These are phyloP conservation scores for Mystacornis crossleyi DNA, from an alignment of 2,113 vertebrate genomes.

Conservation along the genomic window DNA sequence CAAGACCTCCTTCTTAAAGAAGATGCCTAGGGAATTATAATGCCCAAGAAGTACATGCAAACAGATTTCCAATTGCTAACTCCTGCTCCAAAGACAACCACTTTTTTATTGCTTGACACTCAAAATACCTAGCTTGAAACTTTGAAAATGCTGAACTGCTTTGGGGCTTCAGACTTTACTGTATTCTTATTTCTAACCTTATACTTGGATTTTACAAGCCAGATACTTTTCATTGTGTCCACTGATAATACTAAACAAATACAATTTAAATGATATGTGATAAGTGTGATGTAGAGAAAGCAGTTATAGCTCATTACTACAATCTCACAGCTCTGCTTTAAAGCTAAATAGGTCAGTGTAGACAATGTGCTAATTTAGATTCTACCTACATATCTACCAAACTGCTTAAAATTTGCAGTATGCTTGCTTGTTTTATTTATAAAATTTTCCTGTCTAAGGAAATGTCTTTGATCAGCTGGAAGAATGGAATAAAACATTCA, in stretches of 20 bases:
- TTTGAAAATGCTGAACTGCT: not conserved
- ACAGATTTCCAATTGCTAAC: not conserved
- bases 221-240: not conserved
- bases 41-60: not conserved
- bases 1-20: not conserved
- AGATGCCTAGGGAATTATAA: not conserved
- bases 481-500: conserved; percentile 59
- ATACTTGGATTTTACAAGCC: not conserved
- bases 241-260: conserved; percentile 29
- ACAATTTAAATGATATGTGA: not conserved
- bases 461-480: conserved; percentile 68
- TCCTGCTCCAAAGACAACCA: not conserved
- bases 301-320: conserved; percentile 25
- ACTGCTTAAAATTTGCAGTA: conserved; percentile 31
- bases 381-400: conserved; percentile 49
- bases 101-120: not conserved
- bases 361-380: conserved; percentile 55
- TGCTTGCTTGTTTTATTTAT: conserved; percentile 51
- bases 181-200: not conserved
- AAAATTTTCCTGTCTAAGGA: conserved; percentile 58
- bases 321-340: conserved; percentile 38
- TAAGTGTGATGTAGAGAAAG: conserved; percentile 3
- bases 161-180: not conserved
- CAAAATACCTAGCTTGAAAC: not conserved
- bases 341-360: conserved; percentile 59